Base-by-base conservation (phyloP, 35 echinoderm and acorn worm species). In the Hemicentrotus pulcherrimus region DNA sequence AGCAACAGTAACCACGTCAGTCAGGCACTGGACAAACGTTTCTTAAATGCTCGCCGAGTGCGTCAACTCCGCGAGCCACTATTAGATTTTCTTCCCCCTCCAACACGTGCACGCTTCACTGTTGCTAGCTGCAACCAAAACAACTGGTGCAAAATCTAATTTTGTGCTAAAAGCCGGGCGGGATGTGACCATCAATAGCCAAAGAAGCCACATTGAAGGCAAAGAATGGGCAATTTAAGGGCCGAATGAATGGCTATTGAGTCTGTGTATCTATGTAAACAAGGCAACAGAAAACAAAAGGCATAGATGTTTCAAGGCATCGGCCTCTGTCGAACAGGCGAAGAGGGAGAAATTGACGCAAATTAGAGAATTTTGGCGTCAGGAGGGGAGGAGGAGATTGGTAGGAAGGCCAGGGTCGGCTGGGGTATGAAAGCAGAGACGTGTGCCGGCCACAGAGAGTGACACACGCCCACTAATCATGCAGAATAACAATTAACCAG, bases 401-500 rank as follows among this genome's bases (percentile, higher is more conserved):
- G 32, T 32, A 90, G 88, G 31, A 28, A 90, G 88, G 88, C 88
- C 88, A 33, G 32, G 32, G 88, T 90, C 88, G 46, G 88, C 32
- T 47, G 32, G 87, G 88, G 32, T 47, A 33, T 90, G 88, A 90
- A 90, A 90, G 88, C 88, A 90, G 32, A 41, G 88, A 47, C 32
- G 88, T 90, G 88, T 90, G 88, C 88, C 15, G 88, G 87, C 87
- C 32, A 46, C 87, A 89, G 87, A 89, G 24, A 90, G 32, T 35
- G 88, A 90, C 88, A 90, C 88, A 90, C 88, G 88, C 88, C 88
- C 88, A 90, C 88, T 90, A 90, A 90, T 90, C 88, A 90, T 33
- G 88, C 88, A 90, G 88, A 90, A 90, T 90, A 90, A 90, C 88
- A 90, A 90, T 90, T 90, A 90, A 90, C 46, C 88, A 90, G 88